Base-by-base conservation (phyloP, 2,797 vertebrate genomes). In the Argya squamiceps region DNA sequence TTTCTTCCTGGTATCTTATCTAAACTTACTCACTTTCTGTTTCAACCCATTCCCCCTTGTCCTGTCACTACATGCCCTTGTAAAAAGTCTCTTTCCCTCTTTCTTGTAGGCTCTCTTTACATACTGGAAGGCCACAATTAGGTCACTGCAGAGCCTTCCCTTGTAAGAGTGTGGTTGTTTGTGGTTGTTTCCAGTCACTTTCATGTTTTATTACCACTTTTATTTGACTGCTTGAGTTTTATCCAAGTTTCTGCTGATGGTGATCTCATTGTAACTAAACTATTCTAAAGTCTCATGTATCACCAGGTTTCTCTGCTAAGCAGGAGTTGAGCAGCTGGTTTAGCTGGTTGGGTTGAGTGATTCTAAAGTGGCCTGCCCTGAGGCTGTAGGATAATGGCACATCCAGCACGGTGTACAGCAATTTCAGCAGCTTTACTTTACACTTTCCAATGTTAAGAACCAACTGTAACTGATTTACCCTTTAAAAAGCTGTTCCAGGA, bases 341-440 rank as follows among this genome's bases (percentile, higher is more conserved):
- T 71, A 2, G 50, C 47, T 74, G 73, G 21, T n/a, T 52, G 49
- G 92, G 12, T 64, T 49, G 44, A 27, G 55, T 26, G n/a, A 27
- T 87, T 58, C 70, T 65, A 52, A 82, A 56, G 46, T 24, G 76
- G 64, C 26, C 82, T 70, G 67, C 63, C 36, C 34, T 36, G 39
- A 32, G 5, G 1, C 32, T 34, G 26, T 15, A 29, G 16, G 55
- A 5, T 20, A 56, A 24, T 4, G 2, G 68, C 19, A 70, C 56
- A 67, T 56, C 34, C 52, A 84, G 75, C 67, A 44, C 12, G 0
- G 0, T 23, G n/a, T 64, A 16, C 73, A 78, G 55, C 1, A 6
- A 46, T 53, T 77, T 60, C 63, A 84, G 58, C 47, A 78, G 60
- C 27, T 73, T 30, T 52, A 3, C 32, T 52, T 78, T 53, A 44